Percentiles rank a stretch among this genome's conserved stretches.
Conservation (phyloP, 2,113 vertebrate genomes). For the Camelus bactrianus region DNA sequence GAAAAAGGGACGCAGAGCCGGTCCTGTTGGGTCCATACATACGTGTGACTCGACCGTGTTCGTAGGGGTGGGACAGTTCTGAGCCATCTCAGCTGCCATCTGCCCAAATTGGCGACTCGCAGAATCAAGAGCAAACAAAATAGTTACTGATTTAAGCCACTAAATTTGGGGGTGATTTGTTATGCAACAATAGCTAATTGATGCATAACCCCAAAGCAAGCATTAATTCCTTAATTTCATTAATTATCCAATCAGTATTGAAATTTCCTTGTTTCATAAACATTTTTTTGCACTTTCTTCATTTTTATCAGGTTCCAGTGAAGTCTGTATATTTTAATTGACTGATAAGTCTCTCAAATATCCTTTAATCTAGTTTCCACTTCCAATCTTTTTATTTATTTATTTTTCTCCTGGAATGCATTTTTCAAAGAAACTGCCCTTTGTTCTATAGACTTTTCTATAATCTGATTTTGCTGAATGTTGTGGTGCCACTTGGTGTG, state of each 20-base stretch:
- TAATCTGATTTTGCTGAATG: neutral
- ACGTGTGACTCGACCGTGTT: neutral
- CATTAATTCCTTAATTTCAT: neutral
- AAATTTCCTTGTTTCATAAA: neutral
- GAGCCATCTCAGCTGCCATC: neutral
- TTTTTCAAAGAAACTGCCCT: neutral
- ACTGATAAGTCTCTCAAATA: neutral
- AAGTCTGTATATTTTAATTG: neutral
- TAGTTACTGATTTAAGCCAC: neutral
- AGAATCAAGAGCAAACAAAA: neutral
- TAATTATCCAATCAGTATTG: neutral
- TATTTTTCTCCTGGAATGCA: neutral
- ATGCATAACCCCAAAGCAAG: neutral
- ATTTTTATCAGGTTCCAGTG: neutral
- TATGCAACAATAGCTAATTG: neutral
- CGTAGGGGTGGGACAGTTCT: neutral
- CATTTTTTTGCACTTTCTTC: neutral
- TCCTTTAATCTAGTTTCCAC: neutral
- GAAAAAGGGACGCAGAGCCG: fast-evolving
- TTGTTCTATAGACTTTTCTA: neutral
- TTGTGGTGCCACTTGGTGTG: neutral
- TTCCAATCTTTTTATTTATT: neutral
- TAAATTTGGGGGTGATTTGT: neutral
- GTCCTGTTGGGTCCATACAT: neutral
- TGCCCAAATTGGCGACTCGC: neutral